phyloP scores from a whole-genome alignment of 2,113 vertebrate genomes.

The Corydoras maculifer region DNA sequence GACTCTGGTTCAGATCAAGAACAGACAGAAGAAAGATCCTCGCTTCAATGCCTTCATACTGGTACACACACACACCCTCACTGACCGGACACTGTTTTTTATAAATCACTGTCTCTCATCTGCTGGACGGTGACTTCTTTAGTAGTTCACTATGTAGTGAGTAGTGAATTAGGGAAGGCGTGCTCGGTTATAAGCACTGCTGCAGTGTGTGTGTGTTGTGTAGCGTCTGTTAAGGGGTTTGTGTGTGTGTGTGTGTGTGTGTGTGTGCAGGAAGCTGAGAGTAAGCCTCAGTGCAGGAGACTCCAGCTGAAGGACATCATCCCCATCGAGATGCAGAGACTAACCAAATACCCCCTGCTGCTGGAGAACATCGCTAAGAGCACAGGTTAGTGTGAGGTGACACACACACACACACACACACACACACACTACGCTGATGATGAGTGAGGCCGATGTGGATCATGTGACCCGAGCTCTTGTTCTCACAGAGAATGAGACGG shows the following conservation, averaged over 20 bases:
- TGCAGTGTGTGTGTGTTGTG: too few species aligned
- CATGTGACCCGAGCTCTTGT: slow-evolving; percentile 11
- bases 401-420: too few species aligned
- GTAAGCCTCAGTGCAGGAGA: slow-evolving; percentile 77
- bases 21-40: slow-evolving; percentile 74
- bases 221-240: neutral
- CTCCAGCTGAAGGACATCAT: slow-evolving; percentile 91
- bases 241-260: slow-evolving; percentile 15
- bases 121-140: too few species aligned
- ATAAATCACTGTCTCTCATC: too few species aligned
- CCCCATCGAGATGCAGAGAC: slow-evolving; percentile 85
- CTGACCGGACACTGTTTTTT: neutral
- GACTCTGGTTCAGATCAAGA: slow-evolving; percentile 82
- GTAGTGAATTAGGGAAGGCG: too few species aligned
- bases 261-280: slow-evolving; percentile 76
- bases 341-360: slow-evolving; percentile 86
- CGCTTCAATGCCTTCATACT: slow-evolving; percentile 80
- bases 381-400: slow-evolving; percentile 56
- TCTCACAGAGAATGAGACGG: slow-evolving; percentile 49
- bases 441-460: too few species aligned
- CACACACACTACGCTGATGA: too few species aligned
- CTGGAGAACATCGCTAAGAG: slow-evolving; percentile 82
- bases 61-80: slow-evolving; percentile 46
- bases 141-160: too few species aligned
- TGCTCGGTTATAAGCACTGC: too few species aligned